Conservation (phyloP, 64 coral and sea anemone species). For the Actinia tenebrosa region DNA sequence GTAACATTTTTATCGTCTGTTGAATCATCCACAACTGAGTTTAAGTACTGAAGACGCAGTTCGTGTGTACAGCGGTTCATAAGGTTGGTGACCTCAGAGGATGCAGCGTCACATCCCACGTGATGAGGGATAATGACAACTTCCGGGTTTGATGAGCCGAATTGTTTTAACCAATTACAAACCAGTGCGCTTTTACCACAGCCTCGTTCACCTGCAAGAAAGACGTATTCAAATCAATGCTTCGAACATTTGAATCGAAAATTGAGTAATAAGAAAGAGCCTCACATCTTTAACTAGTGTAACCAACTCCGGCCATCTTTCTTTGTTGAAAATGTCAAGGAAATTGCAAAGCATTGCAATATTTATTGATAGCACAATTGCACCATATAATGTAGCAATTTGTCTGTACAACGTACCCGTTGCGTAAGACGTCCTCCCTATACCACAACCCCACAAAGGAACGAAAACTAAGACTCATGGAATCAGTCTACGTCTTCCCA, state of each 20-base stretch:
- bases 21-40: constrained; percentile 39
- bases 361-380: too few relatives aligned
- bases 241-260: neutral
- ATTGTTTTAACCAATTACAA: constrained; percentile 76
- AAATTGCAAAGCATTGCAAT: too few relatives aligned
- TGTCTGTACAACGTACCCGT: too few relatives aligned
- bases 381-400: too few relatives aligned
- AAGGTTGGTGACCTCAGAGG: constrained; percentile 72
- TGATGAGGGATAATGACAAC: constrained; percentile 77
- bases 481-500: too few relatives aligned
- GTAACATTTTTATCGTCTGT: constrained; percentile 57
- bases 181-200: constrained; percentile 73
- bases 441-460: too few relatives aligned
- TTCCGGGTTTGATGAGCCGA: constrained; percentile 48
- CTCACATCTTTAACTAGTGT: too few relatives aligned
- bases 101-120: constrained; percentile 61
- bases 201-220: constrained; percentile 67
- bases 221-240: neutral
- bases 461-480: too few relatives aligned
- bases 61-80: constrained; percentile 92
- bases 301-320: too few relatives aligned
- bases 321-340: too few relatives aligned
- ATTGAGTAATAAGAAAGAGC: too few relatives aligned
- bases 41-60: constrained; percentile 79
- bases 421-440: too few relatives aligned